Evolutionary conservation across 2,113 vertebrate species (phyloP).

Genomic region (Oostethus manadensis): DNA sequence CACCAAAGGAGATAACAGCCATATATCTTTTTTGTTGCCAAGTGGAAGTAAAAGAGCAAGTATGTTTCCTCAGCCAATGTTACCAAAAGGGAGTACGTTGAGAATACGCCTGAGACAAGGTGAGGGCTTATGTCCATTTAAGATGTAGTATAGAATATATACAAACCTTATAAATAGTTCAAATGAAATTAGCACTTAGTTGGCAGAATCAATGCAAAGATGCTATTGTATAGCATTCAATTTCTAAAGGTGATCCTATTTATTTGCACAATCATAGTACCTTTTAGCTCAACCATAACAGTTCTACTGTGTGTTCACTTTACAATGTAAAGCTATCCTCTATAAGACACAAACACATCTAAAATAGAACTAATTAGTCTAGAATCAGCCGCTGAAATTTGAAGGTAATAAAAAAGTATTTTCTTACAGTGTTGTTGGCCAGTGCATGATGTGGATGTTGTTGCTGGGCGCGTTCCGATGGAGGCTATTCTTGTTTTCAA

Average conservation of each 20-base stretch:
- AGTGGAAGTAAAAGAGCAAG: constrained; percentile 16
- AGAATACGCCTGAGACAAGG: constrained; percentile 12
- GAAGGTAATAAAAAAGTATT: not conserved
- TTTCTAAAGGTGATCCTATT: constrained; percentile 2
- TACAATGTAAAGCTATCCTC: constrained; percentile 1
- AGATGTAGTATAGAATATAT: constrained; percentile 3
- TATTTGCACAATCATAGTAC: not conserved
- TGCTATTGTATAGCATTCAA: constrained; percentile 17
- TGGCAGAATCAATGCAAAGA: constrained; percentile 31
- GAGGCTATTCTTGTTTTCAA: constrained; percentile 17
- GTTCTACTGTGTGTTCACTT: not conserved
- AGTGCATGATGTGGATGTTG: not conserved
- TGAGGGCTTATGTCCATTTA: not conserved
- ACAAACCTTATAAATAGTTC: constrained; percentile 6
- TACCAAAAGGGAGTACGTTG: constrained; percentile 31
- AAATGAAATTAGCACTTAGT: constrained; percentile 29
- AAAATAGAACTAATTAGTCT: not conserved
- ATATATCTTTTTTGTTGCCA: constrained; percentile 33
- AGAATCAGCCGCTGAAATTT: not conserved
- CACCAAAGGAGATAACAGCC: constrained; percentile 53
- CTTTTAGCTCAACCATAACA: not conserved
- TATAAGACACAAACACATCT: not conserved
- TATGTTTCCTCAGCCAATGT: constrained; percentile 16
- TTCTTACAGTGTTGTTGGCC: not conserved
- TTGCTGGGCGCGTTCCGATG: constrained; percentile 3